Conservation (phyloP, 2,113 vertebrate species). For the Podarcis muralis region DNA sequence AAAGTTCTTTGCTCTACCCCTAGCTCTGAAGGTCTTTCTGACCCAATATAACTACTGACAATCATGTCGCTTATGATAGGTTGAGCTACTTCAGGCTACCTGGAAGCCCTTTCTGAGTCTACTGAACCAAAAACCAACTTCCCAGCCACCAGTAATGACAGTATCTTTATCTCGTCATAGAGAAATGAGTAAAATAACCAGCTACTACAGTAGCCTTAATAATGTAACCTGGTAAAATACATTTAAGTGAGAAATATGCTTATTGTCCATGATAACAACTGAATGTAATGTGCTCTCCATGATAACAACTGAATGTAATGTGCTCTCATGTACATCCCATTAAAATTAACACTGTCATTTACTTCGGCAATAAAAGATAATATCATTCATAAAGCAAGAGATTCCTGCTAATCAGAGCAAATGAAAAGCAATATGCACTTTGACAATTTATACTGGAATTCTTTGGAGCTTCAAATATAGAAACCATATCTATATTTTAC, state of each 20-base stretch:
- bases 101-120: not conserved
- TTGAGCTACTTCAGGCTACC: not conserved
- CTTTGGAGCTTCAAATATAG: not conserved
- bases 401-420: constrained; percentile 3
- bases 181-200: not conserved
- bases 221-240: not conserved
- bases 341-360: not conserved
- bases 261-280: not conserved
- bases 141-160: not conserved
- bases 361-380: not conserved
- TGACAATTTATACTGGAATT: not conserved
- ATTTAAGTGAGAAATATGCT: not conserved
- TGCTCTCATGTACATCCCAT: not conserved
- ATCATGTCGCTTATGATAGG: not conserved
- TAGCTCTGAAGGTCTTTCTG: not conserved
- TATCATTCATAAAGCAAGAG: not conserved
- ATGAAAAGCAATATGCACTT: not conserved
- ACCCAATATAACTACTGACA: not conserved
- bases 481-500: not conserved
- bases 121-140: not conserved
- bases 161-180: not conserved
- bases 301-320: constrained; percentile 7
- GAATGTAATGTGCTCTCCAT: not conserved
- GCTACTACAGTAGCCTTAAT: not conserved
- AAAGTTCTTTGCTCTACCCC: not conserved